Evolutionary conservation across 2,797 vertebrate species (phyloP).

Genomic region (Acanthornis magna): DNA sequence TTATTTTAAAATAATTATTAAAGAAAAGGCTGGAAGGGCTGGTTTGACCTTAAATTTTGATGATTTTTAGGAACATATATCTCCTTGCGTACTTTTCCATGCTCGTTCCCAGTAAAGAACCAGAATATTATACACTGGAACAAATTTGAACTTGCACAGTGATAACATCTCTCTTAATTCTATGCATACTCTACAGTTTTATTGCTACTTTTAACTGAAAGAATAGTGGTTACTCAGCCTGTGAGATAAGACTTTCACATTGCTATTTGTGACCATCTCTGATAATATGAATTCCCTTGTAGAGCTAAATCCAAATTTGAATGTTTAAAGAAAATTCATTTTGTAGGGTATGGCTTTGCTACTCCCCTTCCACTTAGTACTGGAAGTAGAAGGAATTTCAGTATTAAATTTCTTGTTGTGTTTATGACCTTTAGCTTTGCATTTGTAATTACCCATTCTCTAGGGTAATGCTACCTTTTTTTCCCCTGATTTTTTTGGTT

Average conservation of each 20-base stretch:
- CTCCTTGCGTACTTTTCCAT: not conserved
- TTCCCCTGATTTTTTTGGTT: not conserved
- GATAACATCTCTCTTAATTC: not conserved
- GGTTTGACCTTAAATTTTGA: not conserved
- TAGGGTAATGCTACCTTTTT: not conserved
- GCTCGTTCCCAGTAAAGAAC: not conserved
- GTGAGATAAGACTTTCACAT: not conserved
- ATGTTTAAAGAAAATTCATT: not conserved
- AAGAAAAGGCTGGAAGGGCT: not conserved
- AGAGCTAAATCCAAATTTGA: not conserved
- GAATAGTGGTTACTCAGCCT: not conserved
- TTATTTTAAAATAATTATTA: not conserved
- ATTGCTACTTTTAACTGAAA: not conserved
- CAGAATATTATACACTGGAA: not conserved
- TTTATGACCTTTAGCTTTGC: not conserved
- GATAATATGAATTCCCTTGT: not conserved
- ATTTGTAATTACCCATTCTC: not conserved
- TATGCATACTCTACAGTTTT: not conserved
- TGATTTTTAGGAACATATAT: not conserved
- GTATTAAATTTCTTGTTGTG: not conserved
- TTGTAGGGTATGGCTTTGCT: not conserved
- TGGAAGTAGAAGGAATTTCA: not conserved
- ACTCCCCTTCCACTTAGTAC: not conserved
- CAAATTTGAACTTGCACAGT: fast-evolving
- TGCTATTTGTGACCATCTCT: not conserved